Base-by-base conservation (phyloP, 2,113 vertebrate genomes). In the Motacilla alba region DNA sequence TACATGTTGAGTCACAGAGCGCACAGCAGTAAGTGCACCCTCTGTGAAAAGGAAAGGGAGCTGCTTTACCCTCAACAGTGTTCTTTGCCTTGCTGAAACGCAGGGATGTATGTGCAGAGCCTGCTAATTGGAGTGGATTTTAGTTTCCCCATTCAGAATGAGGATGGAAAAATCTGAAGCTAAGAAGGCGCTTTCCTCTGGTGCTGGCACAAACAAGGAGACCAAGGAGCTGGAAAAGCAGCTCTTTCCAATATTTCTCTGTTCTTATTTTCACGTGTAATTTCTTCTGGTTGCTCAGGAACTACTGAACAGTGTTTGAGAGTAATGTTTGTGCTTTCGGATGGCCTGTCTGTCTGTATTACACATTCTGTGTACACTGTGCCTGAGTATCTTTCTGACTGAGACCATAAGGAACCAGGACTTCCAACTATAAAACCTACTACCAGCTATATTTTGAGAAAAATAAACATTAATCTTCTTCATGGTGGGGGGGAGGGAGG, bases 401-500 rank as follows among this genome's bases (percentile, higher is more conserved):
- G 43, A 22, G 8, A 58, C 75, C 27, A 18, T 33, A 58, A 89
- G 20, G 49, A 63, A 33, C 7, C 23, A 44, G 31, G 27, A 35
- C 12, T 76, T 87, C 11, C 31, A 33, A 16, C 10, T 26, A 10
- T 27, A 67, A 87, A 83, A 33, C 4, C 3, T 78, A 62, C 56
- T 58, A 30, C n/a, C 18, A 27, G 15, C 39, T 46, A 5, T 7
- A 68, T 58, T 76, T 84, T 24, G 35, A 78, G 52, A 53, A 27
- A 81, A 90, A 64, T 46, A 84, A 81, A 35, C 4, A 55, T 16
- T 46, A 35, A 20, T 31, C 26, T 72, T 89, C 37, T 53, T 37
- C 43, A 13, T 16, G 5, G 10, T 11, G 15, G 6, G 33, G 33
- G 33, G 20, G 4, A 10, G 16, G 5, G 2, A 7, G 19, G 10